Percentiles rank a stretch among this genome's conserved stretches.
Evolutionary conservation across 2,113 vertebrate species (phyloP).

Genomic region (Calyptommatus sinebrachiatus): DNA sequence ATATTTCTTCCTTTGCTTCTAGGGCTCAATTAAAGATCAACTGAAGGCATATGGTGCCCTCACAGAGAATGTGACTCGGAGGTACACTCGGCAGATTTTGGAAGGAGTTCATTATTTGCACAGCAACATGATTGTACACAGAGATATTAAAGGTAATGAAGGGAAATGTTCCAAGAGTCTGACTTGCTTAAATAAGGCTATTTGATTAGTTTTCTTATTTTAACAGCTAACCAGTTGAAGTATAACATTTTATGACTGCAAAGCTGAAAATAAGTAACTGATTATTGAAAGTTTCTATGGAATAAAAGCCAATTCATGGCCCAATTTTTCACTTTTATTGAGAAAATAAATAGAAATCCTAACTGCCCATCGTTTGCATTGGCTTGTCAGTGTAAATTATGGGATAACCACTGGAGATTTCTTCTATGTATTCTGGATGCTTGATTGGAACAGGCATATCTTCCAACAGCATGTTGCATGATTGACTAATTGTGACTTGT

Average conservation of each 20-base stretch:
- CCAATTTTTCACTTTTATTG: background rate
- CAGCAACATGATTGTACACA: slow-evolving; percentile 99
- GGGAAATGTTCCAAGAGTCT: background rate
- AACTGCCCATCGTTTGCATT: background rate
- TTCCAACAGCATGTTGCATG: background rate
- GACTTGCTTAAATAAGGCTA: background rate
- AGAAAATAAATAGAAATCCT: background rate
- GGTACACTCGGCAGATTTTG: slow-evolving; percentile 95
- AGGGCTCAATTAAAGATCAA: slow-evolving; percentile 99
- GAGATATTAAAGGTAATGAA: slow-evolving; percentile 94
- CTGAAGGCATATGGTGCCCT: slow-evolving; percentile 95
- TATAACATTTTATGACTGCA: background rate
- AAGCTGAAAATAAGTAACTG: background rate
- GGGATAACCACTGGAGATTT: background rate
- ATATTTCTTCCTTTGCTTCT: slow-evolving; percentile 27
- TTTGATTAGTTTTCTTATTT: background rate
- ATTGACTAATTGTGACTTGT: too few species aligned
- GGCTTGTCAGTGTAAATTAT: background rate
- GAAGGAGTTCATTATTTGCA: slow-evolving; percentile 98
- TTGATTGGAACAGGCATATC: background rate
- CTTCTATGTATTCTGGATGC: background rate
- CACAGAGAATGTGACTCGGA: slow-evolving; percentile 96
- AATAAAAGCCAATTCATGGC: background rate
- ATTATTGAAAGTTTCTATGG: background rate
- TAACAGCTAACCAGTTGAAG: background rate